Base-by-base conservation (phyloP, 1,140 invertebrate species). In the Bombus confusus region DNA sequence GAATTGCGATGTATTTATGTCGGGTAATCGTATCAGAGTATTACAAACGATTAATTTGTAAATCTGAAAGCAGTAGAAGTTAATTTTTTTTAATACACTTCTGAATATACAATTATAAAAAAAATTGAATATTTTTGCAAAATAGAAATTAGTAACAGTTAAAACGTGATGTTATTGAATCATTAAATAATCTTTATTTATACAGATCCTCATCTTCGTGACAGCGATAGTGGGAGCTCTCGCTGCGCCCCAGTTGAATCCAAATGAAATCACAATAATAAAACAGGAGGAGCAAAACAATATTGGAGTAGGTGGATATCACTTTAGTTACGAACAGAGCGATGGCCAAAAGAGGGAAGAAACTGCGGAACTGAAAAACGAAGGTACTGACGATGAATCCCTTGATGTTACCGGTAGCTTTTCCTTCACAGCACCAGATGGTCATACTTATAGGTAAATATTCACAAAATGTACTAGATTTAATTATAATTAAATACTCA, bases 301-400 rank as follows among this genome's bases (percentile, higher is more conserved):
- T 84, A 95, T 95, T 73, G 95, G 94, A 5, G 93, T 95, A 12
- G 93, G 94, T 62, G 94, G 95, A 43, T 95, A 95, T 78, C 94
- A 93, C 62, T 95, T 94, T 80, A 95, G 94, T 73, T 95, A 95
- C 79, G 95, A 95, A 78, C 94, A 95, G 71, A 95, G 95, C 85
- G 95, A 95, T 68, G 95, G 95, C 0, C 95, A 95, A 72, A 94
- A 94, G 39, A 91, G 94, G 41, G 95, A 95, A 59, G 95, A 95
- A 85, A 95, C 95, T 2, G 95, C 93, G 0, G 93, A 95, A 62
- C 64, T 95, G 28, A 93, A 92, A 69, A 95, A 95, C 74, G 91
- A 93, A 43, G 95, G 94, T 43, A 95, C 94, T 2, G 94, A 95
- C 3, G 91, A 95, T 71, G 94, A 95, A 64, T 87, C 88, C 0